phyloP scores from a whole-genome alignment of 2,888 invertebrate species.

The Drosophila atripex region DNA sequence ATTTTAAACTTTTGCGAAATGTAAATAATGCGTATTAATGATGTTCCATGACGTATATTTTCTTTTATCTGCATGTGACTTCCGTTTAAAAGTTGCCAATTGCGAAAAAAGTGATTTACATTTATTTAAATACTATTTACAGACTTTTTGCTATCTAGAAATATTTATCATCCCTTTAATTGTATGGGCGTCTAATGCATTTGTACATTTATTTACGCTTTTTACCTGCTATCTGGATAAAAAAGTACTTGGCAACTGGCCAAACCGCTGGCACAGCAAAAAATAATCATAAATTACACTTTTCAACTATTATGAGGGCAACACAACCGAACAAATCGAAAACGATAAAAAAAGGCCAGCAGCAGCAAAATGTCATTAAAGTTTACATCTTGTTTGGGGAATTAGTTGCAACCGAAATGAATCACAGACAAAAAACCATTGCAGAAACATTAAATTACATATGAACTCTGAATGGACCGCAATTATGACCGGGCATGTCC shows the following conservation, averaged over 20 bases:
- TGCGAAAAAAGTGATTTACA: slow-evolving; percentile 6
- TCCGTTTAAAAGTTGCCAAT: slow-evolving; percentile 22
- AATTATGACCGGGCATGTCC: slow-evolving; percentile 43
- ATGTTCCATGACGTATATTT: slow-evolving; percentile 32
- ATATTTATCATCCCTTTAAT: slow-evolving; percentile 21
- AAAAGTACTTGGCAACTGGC: slow-evolving; percentile 60
- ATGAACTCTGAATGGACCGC: slow-evolving; percentile 47
- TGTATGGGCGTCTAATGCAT: slow-evolving; percentile 29
- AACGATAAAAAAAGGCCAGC: slow-evolving; percentile 9
- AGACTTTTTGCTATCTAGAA: background rate
- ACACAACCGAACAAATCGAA: slow-evolving; percentile 31
- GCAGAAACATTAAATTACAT: slow-evolving; percentile 57
- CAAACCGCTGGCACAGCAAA: slow-evolving; percentile 51
- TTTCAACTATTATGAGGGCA: slow-evolving; percentile 44
- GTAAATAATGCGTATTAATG: slow-evolving; percentile 48
- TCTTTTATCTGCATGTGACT: slow-evolving; percentile 15
- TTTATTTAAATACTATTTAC: slow-evolving; percentile 18
- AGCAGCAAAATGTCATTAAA: slow-evolving; percentile 53
- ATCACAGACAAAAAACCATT: slow-evolving; percentile 15
- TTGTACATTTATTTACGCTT: slow-evolving; percentile 33
- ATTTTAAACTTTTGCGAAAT: slow-evolving; percentile 39
- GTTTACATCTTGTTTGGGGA: slow-evolving; percentile 39
- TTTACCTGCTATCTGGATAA: slow-evolving; percentile 50
- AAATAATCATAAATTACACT: slow-evolving; percentile 67
- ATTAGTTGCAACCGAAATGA: slow-evolving; percentile 22